Evolutionary conservation across 1,140 invertebrate genomes (phyloP).

Genomic region (Scaptomyza montana): DNA sequence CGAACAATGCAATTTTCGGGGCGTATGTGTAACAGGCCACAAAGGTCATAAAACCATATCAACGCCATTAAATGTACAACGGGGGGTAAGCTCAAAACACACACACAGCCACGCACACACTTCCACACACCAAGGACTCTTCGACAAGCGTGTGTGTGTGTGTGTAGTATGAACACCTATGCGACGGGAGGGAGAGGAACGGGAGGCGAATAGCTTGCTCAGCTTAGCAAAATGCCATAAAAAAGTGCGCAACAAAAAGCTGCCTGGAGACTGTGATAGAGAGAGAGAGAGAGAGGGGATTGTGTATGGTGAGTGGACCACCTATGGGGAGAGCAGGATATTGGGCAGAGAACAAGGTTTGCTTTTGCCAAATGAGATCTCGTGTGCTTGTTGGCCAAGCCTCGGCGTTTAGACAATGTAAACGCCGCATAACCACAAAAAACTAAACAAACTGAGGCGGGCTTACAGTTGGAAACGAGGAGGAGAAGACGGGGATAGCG

Average conservation of each 20-base stretch:
- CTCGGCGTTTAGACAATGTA: constrained; percentile 78
- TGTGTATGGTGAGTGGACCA: constrained; percentile 21
- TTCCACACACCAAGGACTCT: constrained; percentile 10
- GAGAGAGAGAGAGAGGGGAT: constrained; percentile 14
- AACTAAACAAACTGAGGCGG: constrained; percentile 71
- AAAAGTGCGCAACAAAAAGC: constrained; percentile 76
- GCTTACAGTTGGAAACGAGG: constrained; percentile 3
- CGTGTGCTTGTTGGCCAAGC: constrained; percentile 50
- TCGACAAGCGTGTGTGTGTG: constrained; percentile 26
- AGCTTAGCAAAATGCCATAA: constrained; percentile 67
- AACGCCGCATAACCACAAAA: constrained; percentile 66
- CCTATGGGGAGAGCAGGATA: background rate
- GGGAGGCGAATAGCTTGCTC: constrained; percentile 33
- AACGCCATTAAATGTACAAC: constrained; percentile 82
- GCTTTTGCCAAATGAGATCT: constrained; percentile 37
- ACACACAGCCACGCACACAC: background rate
- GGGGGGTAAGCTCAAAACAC: constrained; percentile 46
- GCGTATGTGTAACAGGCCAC: constrained; percentile 80
- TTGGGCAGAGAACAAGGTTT: background rate
- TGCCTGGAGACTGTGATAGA: constrained; percentile 23
- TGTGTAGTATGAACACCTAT: constrained; percentile 60
- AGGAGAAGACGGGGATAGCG: background rate
- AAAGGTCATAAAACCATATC: constrained; percentile 83
- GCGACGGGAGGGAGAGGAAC: constrained; percentile 10
- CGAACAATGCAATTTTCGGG: constrained; percentile 81